Evolutionary conservation across 2,797 vertebrate species (phyloP).

Genomic region (Sebastes variabilis): DNA sequence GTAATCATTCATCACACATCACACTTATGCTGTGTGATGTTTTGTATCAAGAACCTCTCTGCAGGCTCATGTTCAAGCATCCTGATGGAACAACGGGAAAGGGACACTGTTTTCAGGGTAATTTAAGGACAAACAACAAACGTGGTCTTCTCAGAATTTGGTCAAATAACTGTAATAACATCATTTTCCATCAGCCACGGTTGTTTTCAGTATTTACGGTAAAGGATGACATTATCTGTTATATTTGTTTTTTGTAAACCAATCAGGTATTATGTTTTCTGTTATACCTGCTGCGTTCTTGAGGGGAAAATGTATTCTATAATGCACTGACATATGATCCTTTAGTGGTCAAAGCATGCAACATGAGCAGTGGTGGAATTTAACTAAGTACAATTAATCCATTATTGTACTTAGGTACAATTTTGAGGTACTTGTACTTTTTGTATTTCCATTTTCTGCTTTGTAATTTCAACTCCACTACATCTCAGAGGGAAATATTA

Average conservation of each 20-base stretch:
- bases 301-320: background rate
- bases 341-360: background rate
- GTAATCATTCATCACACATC: background rate
- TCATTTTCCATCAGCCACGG: background rate
- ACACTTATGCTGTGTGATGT: constrained; percentile 89
- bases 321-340: background rate
- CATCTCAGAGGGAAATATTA: background rate
- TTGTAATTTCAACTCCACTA: background rate
- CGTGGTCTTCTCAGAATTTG: background rate
- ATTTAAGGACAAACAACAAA: constrained; percentile 17
- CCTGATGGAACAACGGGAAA: constrained; percentile 66
- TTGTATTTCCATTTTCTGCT: too few relatives aligned
- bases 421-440: background rate
- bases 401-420: background rate
- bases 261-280: background rate
- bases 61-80: constrained; percentile 88
- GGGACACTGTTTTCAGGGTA: background rate
- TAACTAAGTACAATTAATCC: background rate
- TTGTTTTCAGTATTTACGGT: background rate
- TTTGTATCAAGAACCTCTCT: constrained; percentile 89
- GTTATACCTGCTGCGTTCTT: background rate
- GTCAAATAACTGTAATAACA: background rate
- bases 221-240: background rate
- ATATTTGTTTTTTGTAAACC: background rate
- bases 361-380: background rate